Evolutionary conservation across 2,113 vertebrate species (phyloP).

Genomic region (Edolisoma coerulescens): DNA sequence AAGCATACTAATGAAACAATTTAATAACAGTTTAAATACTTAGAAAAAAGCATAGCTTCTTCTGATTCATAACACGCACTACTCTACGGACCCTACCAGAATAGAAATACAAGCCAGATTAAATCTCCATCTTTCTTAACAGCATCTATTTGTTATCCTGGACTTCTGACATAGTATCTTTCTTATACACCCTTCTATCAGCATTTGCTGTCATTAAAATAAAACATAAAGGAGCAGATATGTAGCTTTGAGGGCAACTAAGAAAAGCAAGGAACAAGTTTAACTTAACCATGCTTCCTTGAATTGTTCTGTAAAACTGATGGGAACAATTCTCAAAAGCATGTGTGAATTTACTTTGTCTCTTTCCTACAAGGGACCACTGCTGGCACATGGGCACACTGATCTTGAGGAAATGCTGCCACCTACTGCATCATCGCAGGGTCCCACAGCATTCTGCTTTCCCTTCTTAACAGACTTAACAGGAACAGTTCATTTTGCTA

Average conservation of each 20-base stretch:
- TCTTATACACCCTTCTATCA: not conserved
- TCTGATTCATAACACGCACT: not conserved
- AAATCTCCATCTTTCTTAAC: not conserved
- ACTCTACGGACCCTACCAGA: not conserved
- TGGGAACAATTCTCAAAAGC: not conserved
- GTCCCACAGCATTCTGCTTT: not conserved
- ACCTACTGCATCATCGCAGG: not conserved
- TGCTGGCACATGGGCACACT: fast-evolving
- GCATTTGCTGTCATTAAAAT: not conserved
- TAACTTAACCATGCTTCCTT: not conserved
- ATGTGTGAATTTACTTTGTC: not conserved
- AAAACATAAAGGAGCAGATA: not conserved
- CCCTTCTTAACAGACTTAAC: not conserved
- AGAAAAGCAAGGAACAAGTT: not conserved
- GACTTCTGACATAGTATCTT: not conserved
- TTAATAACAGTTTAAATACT: not conserved
- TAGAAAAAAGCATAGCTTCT: not conserved
- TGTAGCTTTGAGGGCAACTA: not conserved
- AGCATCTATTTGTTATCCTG: not conserved
- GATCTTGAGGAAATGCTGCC: conserved; percentile 20
- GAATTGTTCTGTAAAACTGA: not conserved
- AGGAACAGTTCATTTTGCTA: not conserved
- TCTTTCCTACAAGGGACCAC: not conserved
- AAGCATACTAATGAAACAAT: not conserved
- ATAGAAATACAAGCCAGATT: not conserved